phyloP scores from a whole-genome alignment of 2,888 invertebrate genomes.

The Caenorhabditis wallacei region DNA sequence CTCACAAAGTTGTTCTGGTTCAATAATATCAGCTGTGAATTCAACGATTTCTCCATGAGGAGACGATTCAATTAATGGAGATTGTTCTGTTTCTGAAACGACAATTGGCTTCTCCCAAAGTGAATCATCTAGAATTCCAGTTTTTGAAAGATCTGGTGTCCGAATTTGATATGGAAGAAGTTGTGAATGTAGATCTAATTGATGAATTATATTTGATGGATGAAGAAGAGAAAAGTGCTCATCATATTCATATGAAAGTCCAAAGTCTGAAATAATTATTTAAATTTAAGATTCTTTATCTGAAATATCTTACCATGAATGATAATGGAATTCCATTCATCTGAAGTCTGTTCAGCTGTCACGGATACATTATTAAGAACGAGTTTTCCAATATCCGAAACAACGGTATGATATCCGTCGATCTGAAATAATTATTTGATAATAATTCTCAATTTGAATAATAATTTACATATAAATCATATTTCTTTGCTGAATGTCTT shows the following conservation, averaged over 20 bases:
- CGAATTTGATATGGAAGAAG: constrained; percentile 60
- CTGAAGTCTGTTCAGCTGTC: constrained; percentile 49
- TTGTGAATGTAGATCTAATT: constrained; percentile 64
- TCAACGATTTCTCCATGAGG: constrained; percentile 66
- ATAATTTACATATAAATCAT: constrained; percentile 65
- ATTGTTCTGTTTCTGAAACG: constrained; percentile 13
- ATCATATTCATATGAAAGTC: constrained; percentile 70
- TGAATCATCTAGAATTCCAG: constrained; percentile 66
- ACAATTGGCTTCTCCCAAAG: constrained; percentile 65
- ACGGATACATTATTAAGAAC: constrained; percentile 68
- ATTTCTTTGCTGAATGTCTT: constrained; percentile 65
- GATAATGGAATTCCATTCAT: constrained; percentile 62
- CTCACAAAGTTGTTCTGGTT: constrained; percentile 70
- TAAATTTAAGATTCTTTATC: not conserved
- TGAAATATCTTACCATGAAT: constrained; percentile 60
- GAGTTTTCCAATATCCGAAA: constrained; percentile 67
- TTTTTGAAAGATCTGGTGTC: constrained; percentile 59
- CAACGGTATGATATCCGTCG: constrained; percentile 66
- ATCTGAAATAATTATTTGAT: constrained; percentile 54
- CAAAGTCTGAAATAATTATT: constrained; percentile 59
- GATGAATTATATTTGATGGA: constrained; percentile 66
- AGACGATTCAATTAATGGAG: constrained; percentile 57
- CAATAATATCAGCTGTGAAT: constrained; percentile 68
- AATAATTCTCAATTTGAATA: not conserved
- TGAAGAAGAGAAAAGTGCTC: constrained; percentile 68